These are phyloP conservation scores for Pyxicephalus adspersus DNA, from an alignment of 2,113 vertebrate genomes.

Conservation along the genomic window DNA sequence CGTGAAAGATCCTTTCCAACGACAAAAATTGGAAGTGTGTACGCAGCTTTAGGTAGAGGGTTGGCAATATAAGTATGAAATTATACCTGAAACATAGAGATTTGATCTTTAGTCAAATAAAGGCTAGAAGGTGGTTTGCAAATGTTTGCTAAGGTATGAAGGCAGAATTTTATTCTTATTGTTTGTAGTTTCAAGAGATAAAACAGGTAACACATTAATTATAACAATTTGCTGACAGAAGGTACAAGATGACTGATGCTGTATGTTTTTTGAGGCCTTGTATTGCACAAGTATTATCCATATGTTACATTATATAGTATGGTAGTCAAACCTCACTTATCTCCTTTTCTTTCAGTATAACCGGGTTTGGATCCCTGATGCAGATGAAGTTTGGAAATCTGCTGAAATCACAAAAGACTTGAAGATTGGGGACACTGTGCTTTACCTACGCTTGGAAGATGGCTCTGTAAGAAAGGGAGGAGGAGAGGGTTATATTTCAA, in stretches of 20 bases:
- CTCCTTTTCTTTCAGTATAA: constrained; percentile 80
- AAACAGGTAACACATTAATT: too few species aligned
- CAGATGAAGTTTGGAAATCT: constrained; percentile 90
- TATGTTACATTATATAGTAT: constrained; percentile 3
- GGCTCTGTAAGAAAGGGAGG: constrained; percentile 77
- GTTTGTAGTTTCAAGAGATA: too few species aligned
- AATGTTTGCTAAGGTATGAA: too few species aligned
- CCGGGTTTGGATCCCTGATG: constrained; percentile 94
- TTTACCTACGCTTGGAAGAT: constrained; percentile 85
- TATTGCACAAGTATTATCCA: background rate
- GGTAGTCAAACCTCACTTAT: background rate
- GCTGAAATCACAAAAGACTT: constrained; percentile 89
- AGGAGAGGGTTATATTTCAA: too few species aligned
- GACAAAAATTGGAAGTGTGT: too few species aligned
- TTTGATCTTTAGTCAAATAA: too few species aligned
- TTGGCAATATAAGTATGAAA: too few species aligned
- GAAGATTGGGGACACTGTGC: constrained; percentile 72
- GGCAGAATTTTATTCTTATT: too few species aligned
- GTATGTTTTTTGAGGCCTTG: background rate
- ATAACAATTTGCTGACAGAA: background rate
- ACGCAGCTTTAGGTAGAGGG: too few species aligned
- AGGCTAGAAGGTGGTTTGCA: too few species aligned
- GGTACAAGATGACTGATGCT: background rate
- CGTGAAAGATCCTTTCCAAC: too few species aligned
- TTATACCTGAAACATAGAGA: too few species aligned